Evolutionary conservation across 2,888 invertebrate genomes (phyloP).

Genomic region (Gerris lacustris): DNA sequence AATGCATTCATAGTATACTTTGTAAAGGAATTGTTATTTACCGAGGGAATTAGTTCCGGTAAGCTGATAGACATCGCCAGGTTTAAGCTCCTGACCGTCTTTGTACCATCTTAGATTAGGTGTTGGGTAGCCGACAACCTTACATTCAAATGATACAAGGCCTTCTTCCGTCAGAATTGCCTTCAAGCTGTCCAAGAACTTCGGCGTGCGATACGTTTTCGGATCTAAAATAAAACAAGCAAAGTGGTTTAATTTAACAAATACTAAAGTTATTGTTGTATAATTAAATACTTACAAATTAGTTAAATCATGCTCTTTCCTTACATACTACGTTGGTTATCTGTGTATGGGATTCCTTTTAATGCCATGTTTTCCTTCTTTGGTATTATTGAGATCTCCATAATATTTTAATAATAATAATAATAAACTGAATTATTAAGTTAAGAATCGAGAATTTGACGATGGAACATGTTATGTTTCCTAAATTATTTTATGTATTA

Average conservation of each 20-base stretch:
- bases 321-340: not conserved
- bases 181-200: slow-evolving; percentile 79
- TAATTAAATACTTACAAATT: not conserved
- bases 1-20: too few species aligned
- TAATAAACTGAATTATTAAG: too few species aligned
- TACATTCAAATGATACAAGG: slow-evolving; percentile 82
- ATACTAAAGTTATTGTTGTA: not conserved
- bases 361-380: too few species aligned
- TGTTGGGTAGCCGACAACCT: slow-evolving; percentile 83
- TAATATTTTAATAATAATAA: too few species aligned
- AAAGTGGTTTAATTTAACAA: not conserved
- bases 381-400: too few species aligned
- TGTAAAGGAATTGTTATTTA: slow-evolving; percentile 27
- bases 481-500: too few species aligned
- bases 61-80: slow-evolving; percentile 82
- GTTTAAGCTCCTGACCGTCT: slow-evolving; percentile 80
- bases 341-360: too few species aligned
- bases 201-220: slow-evolving; percentile 76
- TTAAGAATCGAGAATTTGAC: too few species aligned
- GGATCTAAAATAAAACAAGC: slow-evolving; percentile 55
- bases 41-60: slow-evolving; percentile 78
- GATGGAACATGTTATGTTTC: too few species aligned
- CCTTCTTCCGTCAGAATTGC: slow-evolving; percentile 85
- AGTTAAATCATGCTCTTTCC: not conserved
- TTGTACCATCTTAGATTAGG: slow-evolving; percentile 81